phyloP scores from a whole-genome alignment of 2,797 vertebrate genomes.

The Hemibagrus guttatus region DNA sequence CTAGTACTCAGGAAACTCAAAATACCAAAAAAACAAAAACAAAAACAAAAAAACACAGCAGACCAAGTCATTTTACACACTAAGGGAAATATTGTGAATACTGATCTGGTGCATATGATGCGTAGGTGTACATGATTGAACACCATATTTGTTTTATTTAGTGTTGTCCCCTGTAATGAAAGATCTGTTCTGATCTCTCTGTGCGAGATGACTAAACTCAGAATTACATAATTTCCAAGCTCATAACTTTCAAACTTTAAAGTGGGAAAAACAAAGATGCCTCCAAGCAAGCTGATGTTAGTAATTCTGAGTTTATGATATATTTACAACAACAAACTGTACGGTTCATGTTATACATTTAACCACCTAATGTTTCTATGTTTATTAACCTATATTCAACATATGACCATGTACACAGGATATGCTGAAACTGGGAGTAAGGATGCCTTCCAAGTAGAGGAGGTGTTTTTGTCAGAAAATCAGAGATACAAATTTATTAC shows the following conservation, averaged over 20 bases:
- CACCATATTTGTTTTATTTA: not conserved
- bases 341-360: not conserved
- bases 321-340: not conserved
- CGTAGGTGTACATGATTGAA: not conserved
- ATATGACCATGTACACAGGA: not conserved
- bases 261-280: not conserved
- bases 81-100: not conserved
- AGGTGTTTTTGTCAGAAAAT: not conserved
- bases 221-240: not conserved
- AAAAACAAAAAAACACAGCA: not conserved
- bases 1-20: not conserved
- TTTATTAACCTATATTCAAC: not conserved
- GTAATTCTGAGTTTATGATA: not conserved
- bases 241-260: not conserved
- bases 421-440: not conserved
- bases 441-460: not conserved
- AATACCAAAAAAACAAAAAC: not conserved
- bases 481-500: not conserved
- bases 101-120: not conserved
- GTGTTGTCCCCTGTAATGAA: not conserved
- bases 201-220: not conserved
- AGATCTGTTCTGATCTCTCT: not conserved
- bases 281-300: not conserved
- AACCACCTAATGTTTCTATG: not conserved
- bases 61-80: not conserved